Evolutionary conservation across 2,113 vertebrate species (phyloP).

Genomic region (Clarias batrachus): DNA sequence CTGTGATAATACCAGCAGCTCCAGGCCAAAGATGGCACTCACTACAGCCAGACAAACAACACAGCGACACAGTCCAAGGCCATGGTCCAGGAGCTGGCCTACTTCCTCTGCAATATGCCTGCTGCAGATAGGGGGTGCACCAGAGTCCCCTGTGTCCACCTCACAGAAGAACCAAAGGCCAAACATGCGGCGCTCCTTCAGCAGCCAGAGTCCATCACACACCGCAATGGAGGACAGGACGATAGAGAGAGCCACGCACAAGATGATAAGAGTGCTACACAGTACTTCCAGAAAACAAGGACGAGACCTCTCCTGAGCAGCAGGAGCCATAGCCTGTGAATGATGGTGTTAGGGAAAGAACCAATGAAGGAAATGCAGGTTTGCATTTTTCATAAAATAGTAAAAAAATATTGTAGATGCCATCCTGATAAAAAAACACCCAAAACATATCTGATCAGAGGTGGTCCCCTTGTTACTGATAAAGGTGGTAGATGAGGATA

Average conservation of each 20-base stretch:
- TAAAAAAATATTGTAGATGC: not conserved
- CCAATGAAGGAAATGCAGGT: not conserved
- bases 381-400: not conserved
- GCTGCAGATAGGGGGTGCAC: conserved; percentile 61
- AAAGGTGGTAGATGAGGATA: too few relatives aligned
- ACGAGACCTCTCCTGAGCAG: conserved; percentile 38
- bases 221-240: conserved; percentile 77
- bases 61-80: conserved; percentile 67
- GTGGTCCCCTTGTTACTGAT: not conserved
- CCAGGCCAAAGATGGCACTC: conserved; percentile 78
- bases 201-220: conserved; percentile 80
- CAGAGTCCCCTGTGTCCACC: conserved; percentile 35
- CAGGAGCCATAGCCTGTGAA: conserved; percentile 60
- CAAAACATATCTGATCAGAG: not conserved
- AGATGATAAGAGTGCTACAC: conserved; percentile 75
- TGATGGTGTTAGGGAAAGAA: conserved; percentile 34
- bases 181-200: conserved; percentile 62
- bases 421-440: not conserved
- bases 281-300: conserved; percentile 72
- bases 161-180: conserved; percentile 81
- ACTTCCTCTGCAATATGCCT: conserved; percentile 65
- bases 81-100: conserved; percentile 63
- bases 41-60: conserved; percentile 72
- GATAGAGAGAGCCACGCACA: conserved; percentile 70
- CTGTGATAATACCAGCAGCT: conserved; percentile 82